phyloP scores from a whole-genome alignment of 2,888 invertebrate genomes.

The Dynastes maya region DNA sequence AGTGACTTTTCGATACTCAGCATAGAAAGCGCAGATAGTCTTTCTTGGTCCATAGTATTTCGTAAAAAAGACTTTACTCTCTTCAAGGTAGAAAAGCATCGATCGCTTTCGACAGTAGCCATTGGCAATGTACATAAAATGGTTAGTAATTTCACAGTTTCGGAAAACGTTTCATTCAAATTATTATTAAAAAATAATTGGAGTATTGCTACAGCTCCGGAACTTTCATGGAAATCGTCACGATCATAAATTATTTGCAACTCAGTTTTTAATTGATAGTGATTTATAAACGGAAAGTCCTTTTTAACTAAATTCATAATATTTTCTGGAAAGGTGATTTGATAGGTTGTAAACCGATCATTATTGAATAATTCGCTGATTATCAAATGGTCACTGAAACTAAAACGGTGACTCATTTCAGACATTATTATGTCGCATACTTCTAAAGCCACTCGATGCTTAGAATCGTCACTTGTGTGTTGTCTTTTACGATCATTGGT shows the following conservation, averaged over 20 bases:
- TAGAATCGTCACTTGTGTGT: not conserved
- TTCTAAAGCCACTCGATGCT: not conserved
- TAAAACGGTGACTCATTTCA: not conserved
- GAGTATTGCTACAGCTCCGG: not conserved
- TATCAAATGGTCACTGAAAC: not conserved
- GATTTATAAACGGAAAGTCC: not conserved
- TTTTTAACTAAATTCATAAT: not conserved
- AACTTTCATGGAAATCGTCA: not conserved
- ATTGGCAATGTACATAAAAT: slow-evolving; percentile 54
- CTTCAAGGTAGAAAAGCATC: slow-evolving; percentile 42
- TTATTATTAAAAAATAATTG: slow-evolving; percentile 36
- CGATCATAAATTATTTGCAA: slow-evolving; percentile 1
- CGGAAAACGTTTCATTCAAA: not conserved
- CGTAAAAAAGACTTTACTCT: not conserved
- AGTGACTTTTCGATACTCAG: not conserved
- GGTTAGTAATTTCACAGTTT: slow-evolving; percentile 36
- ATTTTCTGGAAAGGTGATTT: not conserved
- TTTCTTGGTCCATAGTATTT: not conserved
- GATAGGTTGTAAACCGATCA: not conserved
- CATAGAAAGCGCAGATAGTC: not conserved
- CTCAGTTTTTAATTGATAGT: not conserved
- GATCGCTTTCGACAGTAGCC: slow-evolving; percentile 54
- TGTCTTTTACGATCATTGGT: not conserved
- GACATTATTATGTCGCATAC: not conserved
- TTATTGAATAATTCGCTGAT: not conserved